These are phyloP conservation scores for Craniophora ligustri DNA, from an alignment of 2,888 invertebrate genomes.

Conservation along the genomic window DNA sequence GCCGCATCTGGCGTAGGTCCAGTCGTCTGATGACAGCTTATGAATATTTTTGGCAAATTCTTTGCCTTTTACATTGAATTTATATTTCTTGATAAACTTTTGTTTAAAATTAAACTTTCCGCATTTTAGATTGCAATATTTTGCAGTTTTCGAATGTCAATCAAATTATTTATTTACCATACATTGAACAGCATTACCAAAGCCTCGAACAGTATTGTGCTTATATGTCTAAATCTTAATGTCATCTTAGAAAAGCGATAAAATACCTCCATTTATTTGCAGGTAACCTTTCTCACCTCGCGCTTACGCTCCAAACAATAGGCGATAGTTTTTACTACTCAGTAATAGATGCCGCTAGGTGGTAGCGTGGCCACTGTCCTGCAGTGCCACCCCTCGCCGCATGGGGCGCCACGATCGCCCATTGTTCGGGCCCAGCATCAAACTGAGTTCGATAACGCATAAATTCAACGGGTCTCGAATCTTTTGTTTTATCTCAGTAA, in stretches of 20 bases:
- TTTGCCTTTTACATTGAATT: conserved; percentile 75
- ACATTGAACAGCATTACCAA: conserved; percentile 37
- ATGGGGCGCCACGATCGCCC: conserved; percentile 87
- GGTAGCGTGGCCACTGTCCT: conserved; percentile 50
- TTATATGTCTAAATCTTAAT: conserved; percentile 59
- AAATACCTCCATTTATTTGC: conserved; percentile 62
- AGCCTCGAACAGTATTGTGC: conserved; percentile 37
- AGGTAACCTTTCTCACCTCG: conserved; percentile 62
- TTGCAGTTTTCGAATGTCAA: conserved; percentile 23
- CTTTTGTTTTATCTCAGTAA: conserved; percentile 88
- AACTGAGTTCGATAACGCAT: conserved; percentile 85
- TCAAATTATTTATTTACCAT: conserved; percentile 32
- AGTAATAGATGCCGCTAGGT: conserved; percentile 81
- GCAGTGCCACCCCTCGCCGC: conserved; percentile 76
- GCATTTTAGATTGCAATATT: conserved; percentile 22
- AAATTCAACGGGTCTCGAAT: conserved; percentile 84
- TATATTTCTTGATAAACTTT: conserved; percentile 78
- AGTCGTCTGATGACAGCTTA: conserved; percentile 88
- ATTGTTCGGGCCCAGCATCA: conserved; percentile 83
- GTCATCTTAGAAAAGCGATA: conserved; percentile 58
- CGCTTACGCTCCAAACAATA: conserved; percentile 52
- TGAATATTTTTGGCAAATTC: conserved; percentile 87
- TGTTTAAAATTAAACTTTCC: conserved; percentile 65
- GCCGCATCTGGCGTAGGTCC: conserved; percentile 86
- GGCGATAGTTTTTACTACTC: conserved; percentile 71